A percentile compares a stretch with the other conserved stretches of the same genome.
Conservation (phyloP, 2,113 vertebrate genomes). For the Egretta garzetta region DNA sequence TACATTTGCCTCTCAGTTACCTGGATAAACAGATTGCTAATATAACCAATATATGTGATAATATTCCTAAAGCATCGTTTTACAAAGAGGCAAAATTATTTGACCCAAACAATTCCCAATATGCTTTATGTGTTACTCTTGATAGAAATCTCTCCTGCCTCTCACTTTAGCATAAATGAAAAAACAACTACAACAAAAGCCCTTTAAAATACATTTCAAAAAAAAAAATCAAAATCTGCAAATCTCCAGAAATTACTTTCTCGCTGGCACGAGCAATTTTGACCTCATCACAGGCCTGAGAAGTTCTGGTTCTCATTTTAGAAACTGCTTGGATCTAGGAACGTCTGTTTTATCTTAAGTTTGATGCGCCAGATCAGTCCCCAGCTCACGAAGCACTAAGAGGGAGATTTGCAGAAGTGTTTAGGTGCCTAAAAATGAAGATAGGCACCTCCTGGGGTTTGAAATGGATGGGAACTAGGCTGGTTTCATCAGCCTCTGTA, state of each 20-base stretch:
- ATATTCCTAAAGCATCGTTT: constrained; percentile 31
- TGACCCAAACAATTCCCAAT: constrained; percentile 26
- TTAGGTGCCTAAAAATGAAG: background rate
- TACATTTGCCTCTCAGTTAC: constrained; percentile 10
- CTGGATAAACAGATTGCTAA: constrained; percentile 44
- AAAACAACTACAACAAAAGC: constrained; percentile 1
- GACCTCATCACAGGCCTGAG: background rate
- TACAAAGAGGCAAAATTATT: constrained; percentile 27
- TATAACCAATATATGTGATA: constrained; percentile 24
- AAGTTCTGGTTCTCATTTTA: background rate
- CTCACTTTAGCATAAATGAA: background rate
- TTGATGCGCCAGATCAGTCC: background rate
- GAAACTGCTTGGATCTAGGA: background rate
- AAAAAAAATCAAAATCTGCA: background rate
- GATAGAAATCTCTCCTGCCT: constrained; percentile 24
- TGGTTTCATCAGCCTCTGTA: background rate
- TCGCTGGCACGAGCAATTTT: background rate
- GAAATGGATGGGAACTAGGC: background rate
- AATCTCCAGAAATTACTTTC: background rate
- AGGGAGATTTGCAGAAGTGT: background rate
- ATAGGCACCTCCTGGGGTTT: background rate
- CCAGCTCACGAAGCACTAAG: background rate
- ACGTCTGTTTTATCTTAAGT: background rate
- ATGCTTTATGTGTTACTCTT: background rate
- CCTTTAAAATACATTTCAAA: background rate